A percentile compares a stretch with the other conserved stretches of the same genome.
Conservation (phyloP, 2,113 vertebrate genomes). For the Caranx ignobilis region DNA sequence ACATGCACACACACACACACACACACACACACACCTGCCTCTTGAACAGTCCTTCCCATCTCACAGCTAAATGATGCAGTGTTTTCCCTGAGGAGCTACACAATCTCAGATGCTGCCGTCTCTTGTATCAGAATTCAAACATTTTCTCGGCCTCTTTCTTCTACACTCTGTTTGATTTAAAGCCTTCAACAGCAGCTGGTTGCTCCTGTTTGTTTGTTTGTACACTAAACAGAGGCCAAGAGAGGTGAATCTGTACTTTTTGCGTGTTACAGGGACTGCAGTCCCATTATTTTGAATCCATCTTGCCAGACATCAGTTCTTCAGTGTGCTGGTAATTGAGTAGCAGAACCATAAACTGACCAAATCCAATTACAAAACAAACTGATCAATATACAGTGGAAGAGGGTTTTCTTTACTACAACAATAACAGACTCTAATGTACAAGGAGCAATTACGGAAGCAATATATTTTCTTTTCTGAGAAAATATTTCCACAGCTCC, state of each 20-base stretch:
- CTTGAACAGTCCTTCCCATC: background rate
- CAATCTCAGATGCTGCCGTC: background rate
- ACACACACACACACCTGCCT: background rate
- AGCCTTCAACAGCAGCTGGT: background rate
- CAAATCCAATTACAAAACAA: background rate
- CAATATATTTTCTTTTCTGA: background rate
- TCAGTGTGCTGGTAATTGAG: too few relatives aligned
- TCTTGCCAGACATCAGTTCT: background rate
- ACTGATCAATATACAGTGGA: background rate
- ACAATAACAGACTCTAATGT: background rate
- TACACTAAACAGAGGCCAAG: background rate
- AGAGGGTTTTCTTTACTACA: background rate
- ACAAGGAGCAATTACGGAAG: background rate
- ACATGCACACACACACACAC: constrained; percentile 2
- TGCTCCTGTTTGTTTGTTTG: background rate
- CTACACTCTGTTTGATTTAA: background rate
- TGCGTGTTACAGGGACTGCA: background rate
- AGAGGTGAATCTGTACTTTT: too few relatives aligned
- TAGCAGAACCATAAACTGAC: background rate
- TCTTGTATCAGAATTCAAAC: background rate
- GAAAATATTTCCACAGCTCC: background rate
- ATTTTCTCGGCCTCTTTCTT: background rate
- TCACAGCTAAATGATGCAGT: constrained; percentile 5
- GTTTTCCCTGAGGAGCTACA: background rate
- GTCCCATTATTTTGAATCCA: background rate